Conservation (phyloP, 2,797 vertebrate genomes). For the Hipposideros larvatus region DNA sequence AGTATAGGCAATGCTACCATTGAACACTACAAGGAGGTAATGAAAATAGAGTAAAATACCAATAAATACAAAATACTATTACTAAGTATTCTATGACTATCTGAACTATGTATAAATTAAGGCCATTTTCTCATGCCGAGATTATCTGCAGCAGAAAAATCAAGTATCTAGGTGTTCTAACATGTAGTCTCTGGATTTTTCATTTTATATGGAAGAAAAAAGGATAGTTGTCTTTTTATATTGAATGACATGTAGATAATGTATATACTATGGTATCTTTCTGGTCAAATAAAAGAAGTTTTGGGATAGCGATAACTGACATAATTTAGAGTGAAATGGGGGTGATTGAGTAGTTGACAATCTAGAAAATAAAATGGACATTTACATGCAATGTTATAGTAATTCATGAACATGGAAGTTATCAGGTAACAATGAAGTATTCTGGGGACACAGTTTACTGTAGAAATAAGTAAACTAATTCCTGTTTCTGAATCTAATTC, state of each 20-base stretch:
- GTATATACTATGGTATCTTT: not conserved
- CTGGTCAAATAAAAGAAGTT: not conserved
- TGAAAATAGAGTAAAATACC: not conserved
- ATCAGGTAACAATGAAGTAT: not conserved
- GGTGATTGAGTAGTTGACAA: not conserved
- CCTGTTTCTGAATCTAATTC: no score
- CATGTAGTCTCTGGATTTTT: not conserved
- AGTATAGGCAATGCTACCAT: not conserved
- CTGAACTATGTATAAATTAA: not conserved
- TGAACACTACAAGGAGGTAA: not conserved
- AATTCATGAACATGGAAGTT: not conserved
- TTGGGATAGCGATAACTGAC: not conserved
- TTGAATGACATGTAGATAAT: not conserved
- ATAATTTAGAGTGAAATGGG: slow-evolving; percentile 19
- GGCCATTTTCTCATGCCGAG: not conserved
- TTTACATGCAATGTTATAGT: not conserved
- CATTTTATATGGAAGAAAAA: not conserved
- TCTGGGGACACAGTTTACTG: not conserved
- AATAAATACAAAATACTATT: not conserved
- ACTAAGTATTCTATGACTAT: not conserved
- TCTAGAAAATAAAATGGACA: not conserved
- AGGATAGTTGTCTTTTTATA: not conserved
- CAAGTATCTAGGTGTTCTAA: not conserved
- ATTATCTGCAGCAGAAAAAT: not conserved
- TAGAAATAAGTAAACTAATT: not conserved